Evolutionary conservation across 2,113 vertebrate genomes (phyloP), one percentile per base, ranked within the genome.

Genomic region (Embiotoca jacksoni): DNA sequence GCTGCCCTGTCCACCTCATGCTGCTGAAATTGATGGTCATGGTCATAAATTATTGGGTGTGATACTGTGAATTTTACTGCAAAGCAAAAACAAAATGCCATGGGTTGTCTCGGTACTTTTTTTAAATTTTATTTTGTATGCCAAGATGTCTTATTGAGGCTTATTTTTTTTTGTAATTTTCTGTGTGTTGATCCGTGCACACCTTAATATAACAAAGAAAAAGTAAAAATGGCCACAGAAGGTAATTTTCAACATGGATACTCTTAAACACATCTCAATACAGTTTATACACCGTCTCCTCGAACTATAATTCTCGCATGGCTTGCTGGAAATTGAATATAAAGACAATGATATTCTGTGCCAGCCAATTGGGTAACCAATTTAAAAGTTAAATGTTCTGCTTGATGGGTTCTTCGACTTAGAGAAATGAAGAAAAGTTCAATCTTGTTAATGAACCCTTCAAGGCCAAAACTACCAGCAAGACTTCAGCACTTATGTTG

Each of bases 321-420:
- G 15, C 16, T 67, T 63, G 30, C 37, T 47, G 49, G 32, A 79
- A 75, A 82, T 75, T 73, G 8, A 85, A 80, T 80, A 60, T 9
- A 71, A 76, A 72, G 63, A 77, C 64, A 79, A 49, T 73, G 52
- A 33, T 77, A 72, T 73, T 57, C 31, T 37, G 30, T 70, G 39
- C 60, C 67, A 74, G n/a, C 15, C 71, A 71, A 56, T 73, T 75
- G 54, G 69, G 14, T 59, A 62, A 66, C 64, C 60, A 70, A 31
- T 83, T 87, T 44, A 64, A 78, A 85, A 87, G 74, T 74, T 49
- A 77, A 71, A 74, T 49, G 47, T 76, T 57, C 56, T 53, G 44
- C 74, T 84, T 82, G 52, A 72, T n/a, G 41, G 39, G 44, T 36
- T 73, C 41, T 44, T 61, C 68, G 59, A 73, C 52, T 65, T 37